Evolutionary conservation across 2,888 invertebrate species (phyloP).

Genomic region (Hemithea aestivaria): DNA sequence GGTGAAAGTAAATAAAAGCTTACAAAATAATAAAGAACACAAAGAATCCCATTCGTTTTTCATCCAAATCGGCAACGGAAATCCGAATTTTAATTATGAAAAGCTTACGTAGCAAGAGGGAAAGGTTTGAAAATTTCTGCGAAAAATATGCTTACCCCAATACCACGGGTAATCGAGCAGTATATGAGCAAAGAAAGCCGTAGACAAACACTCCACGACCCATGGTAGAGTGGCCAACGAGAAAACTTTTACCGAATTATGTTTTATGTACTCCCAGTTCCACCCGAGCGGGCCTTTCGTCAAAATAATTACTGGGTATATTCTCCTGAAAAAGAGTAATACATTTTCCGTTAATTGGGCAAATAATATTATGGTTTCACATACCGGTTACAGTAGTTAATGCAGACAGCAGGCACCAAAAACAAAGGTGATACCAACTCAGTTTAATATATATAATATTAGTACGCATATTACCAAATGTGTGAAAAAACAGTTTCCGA

Average conservation of each 20-base stretch:
- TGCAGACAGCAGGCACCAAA: too few species aligned
- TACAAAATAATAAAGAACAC: too few species aligned
- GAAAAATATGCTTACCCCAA: slow-evolving; percentile 60
- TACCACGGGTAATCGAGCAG: slow-evolving; percentile 71
- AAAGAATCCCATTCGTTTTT: too few species aligned
- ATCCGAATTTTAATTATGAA: slow-evolving; percentile 16
- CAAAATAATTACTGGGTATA: slow-evolving; percentile 72
- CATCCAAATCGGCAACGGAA: too few species aligned
- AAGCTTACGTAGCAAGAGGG: slow-evolving; percentile 11
- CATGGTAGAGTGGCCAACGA: slow-evolving; percentile 71
- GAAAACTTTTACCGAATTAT: slow-evolving; percentile 69
- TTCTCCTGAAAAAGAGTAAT: slow-evolving; percentile 54
- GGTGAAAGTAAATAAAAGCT: too few species aligned
- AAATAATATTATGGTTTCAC: too few species aligned
- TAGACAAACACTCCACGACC: slow-evolving; percentile 69
- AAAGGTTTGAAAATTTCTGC: slow-evolving; percentile 9
- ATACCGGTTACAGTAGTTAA: too few species aligned
- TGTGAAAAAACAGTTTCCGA: too few species aligned
- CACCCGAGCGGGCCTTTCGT: slow-evolving; percentile 70
- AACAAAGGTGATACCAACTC: too few species aligned
- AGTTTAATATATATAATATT: slow-evolving; percentile 6
- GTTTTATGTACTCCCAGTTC: slow-evolving; percentile 74
- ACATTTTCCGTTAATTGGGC: slow-evolving; percentile 14
- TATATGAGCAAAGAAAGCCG: slow-evolving; percentile 60
- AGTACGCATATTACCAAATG: not conserved